Percentiles rank a stretch among this genome's conserved stretches.
Evolutionary conservation across 2,797 vertebrate genomes (phyloP).

Genomic region (Brotogeris chrysoptera): DNA sequence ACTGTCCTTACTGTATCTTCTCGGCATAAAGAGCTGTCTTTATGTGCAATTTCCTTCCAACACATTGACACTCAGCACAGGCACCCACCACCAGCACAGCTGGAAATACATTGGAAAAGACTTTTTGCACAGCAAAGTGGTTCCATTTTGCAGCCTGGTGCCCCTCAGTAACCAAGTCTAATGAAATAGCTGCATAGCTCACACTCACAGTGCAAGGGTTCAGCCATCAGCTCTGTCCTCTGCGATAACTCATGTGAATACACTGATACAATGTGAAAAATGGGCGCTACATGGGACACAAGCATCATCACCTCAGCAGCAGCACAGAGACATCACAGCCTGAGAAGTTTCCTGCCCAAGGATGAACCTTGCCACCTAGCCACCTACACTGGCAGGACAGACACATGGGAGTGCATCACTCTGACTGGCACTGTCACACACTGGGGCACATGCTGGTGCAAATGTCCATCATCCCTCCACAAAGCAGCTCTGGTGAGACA

Average conservation of each 20-base stretch:
- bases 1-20: not conserved
- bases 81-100: not conserved
- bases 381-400: not conserved
- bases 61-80: not conserved
- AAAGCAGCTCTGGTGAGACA: not conserved
- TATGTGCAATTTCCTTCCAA: not conserved
- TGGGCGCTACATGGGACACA: not conserved
- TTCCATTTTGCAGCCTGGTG: not conserved
- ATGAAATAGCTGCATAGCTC: not conserved
- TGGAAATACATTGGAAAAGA: not conserved
- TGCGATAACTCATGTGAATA: fast-evolving
- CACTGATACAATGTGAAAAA: not conserved
- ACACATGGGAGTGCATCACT: fast-evolving
- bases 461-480: not conserved
- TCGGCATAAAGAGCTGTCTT: not conserved
- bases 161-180: not conserved
- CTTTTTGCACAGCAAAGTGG: not conserved
- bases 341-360: not conserved
- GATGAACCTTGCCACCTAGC: fast-evolving
- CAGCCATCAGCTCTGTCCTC: not conserved
- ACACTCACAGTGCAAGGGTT: not conserved
- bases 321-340: fast-evolving
- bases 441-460: fast-evolving
- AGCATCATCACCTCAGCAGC: not conserved
- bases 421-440: fast-evolving